Conservation (phyloP, 2,888 invertebrate species). For the Fragum whitleyi region DNA sequence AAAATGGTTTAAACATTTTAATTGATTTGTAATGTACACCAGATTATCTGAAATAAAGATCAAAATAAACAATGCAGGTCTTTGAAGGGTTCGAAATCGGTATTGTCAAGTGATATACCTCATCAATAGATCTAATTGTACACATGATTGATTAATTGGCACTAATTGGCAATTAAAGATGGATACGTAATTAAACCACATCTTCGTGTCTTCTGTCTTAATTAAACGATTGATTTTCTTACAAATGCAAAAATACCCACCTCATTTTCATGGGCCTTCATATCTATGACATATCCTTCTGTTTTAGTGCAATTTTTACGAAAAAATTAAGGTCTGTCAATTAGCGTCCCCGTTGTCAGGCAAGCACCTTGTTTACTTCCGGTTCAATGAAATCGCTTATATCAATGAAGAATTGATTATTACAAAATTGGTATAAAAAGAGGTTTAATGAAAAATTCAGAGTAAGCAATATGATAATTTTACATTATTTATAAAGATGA, state of each 20-base stretch:
- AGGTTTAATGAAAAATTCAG: no score
- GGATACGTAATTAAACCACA: background rate
- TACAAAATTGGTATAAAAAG: no score
- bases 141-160: background rate
- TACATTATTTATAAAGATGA: no score
- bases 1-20: conserved; percentile 44
- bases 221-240: background rate
- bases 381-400: conserved; percentile 49
- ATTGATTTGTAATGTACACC: conserved; percentile 23
- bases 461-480: no score
- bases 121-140: conserved; percentile 5
- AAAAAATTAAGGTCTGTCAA: background rate
- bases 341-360: conserved; percentile 72
- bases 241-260: conserved; percentile 19
- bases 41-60: conserved; percentile 50
- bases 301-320: background rate
- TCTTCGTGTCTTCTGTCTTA: background rate
- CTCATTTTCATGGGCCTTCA: conserved; percentile 66
- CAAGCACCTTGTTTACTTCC: conserved; percentile 66
- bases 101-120: background rate
- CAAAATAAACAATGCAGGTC: conserved; percentile 26
- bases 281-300: conserved; percentile 57
- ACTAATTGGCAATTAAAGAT: background rate
- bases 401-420: conserved; percentile 24
- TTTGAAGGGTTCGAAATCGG: conserved; percentile 9